Conservation (phyloP, 2,113 vertebrate species). For the Hippocampus zosterae region DNA sequence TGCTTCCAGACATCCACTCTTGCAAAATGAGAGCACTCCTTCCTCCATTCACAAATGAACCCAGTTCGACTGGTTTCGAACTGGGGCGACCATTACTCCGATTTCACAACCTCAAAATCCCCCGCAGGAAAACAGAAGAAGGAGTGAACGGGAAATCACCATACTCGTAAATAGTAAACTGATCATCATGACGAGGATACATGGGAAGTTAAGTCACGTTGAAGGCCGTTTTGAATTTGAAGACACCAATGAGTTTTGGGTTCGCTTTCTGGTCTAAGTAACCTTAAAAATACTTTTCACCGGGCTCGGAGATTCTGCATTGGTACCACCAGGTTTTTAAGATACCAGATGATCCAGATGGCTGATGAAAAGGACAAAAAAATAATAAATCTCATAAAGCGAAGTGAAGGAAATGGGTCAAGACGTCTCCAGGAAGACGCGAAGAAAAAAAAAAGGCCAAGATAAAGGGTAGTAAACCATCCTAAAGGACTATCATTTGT, state of each 20-base stretch:
- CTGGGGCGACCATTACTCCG: slow-evolving; percentile 34
- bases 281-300: slow-evolving; percentile 18
- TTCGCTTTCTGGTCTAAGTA: not conserved
- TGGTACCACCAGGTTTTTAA: slow-evolving; percentile 73
- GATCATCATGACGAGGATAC: no score
- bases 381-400: slow-evolving; percentile 51
- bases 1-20: slow-evolving; percentile 7
- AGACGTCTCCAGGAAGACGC: slow-evolving; percentile 62
- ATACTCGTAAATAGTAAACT: not conserved
- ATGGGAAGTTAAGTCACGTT: not conserved
- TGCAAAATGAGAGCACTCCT: slow-evolving; percentile 35
- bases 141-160: not conserved
- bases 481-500: not conserved
- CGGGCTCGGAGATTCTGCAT: slow-evolving; percentile 42
- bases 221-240: not conserved
- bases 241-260: not conserved
- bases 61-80: slow-evolving; percentile 57
- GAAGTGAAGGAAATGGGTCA: slow-evolving; percentile 68
- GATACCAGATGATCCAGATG: slow-evolving; percentile 85
- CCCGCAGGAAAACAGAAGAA: not conserved
- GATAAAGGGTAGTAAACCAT: slow-evolving; percentile 45
- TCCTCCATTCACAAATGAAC: slow-evolving; percentile 25
- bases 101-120: slow-evolving; percentile 46
- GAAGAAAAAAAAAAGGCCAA: slow-evolving; percentile 63
- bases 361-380: slow-evolving; percentile 78